Evolutionary conservation across 2,888 invertebrate species (phyloP), one percentile per base, ranked within the genome.

Genomic region (Ophraella communa): DNA sequence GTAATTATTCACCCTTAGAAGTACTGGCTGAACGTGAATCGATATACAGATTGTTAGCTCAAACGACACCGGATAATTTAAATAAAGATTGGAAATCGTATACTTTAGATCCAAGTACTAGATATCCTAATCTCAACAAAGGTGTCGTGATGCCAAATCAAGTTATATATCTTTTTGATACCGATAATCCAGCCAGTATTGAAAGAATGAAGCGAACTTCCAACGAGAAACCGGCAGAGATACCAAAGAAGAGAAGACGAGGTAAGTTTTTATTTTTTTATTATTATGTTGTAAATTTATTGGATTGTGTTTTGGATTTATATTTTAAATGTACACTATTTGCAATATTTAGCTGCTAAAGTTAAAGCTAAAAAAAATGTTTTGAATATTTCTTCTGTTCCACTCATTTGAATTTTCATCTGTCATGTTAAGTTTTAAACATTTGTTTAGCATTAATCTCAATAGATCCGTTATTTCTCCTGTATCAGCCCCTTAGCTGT

Each of bases 21-120:
- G 93, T 97, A 20, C 83, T 99, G 56, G 96, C 97, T 0, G 97
- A 98, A 82, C 85, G 98, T 45, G 98, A 99, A 84, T 94, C 94
- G 66, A 92, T 98, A 71, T 98, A 96, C 81, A 71, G 82, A 56
- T 67, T 86, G 73, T 79, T 92, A 78, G 95, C 93, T 63, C 98
- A 98, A 87, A 98, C 98, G 1, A 98, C 96, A 0, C 96, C 98
- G 0, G 96, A 97, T 83, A 98, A 98, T 80, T 85, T 98, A 62
- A 92, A 93, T 79, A 91, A 96, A 72, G 96, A 96, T 83, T 91
- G 92, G 77, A 90, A 90, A 61, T 88, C 91, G 10, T 96, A 95
- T 80, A 94, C 94, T 0, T 84, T 95, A 3, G 95, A 95, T 82
- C 95, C 95, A 3, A 88, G 90, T 57, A 92, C 94, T 3, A 88